These are phyloP conservation scores for Corythoichthys haematopterus DNA, from an alignment of 2,113 vertebrate species.

Conservation along the genomic window DNA sequence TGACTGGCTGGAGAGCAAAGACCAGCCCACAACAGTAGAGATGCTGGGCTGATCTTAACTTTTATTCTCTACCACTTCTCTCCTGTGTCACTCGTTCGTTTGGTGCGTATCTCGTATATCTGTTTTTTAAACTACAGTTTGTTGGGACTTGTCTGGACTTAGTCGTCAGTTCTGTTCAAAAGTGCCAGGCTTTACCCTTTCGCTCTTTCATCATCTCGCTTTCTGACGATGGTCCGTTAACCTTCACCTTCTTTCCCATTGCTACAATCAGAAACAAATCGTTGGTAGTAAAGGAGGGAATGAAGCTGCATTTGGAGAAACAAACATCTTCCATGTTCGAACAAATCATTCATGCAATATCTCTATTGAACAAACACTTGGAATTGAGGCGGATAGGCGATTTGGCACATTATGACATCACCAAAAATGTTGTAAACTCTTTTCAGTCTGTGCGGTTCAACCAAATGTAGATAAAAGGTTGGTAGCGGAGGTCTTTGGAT, in stretches of 20 bases:
- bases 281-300: constrained; percentile 36
- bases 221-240: constrained; percentile 70
- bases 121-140: constrained; percentile 59
- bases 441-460: constrained; percentile 53
- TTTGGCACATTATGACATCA: constrained; percentile 64
- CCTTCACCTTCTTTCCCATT: constrained; percentile 37
- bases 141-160: constrained; percentile 68
- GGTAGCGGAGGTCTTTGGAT: constrained; percentile 55
- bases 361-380: constrained; percentile 53
- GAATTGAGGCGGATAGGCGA: constrained; percentile 43
- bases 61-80: constrained; percentile 60
- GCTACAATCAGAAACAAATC: constrained; percentile 43
- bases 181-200: constrained; percentile 82
- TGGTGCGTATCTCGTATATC: constrained; percentile 56
- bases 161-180: constrained; percentile 78
- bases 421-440: constrained; percentile 54
- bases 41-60: constrained; percentile 89
- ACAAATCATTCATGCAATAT: constrained; percentile 67
- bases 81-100: constrained; percentile 60
- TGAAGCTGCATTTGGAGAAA: constrained; percentile 37
- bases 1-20: constrained; percentile 99
- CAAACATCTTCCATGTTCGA: constrained; percentile 53
- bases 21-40: constrained; percentile 96
- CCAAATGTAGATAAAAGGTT: constrained; percentile 55
- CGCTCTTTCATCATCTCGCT: constrained; percentile 33